Evolutionary conservation across 2,888 invertebrate genomes (phyloP).

Genomic region (Sinhomidia bicolor): DNA sequence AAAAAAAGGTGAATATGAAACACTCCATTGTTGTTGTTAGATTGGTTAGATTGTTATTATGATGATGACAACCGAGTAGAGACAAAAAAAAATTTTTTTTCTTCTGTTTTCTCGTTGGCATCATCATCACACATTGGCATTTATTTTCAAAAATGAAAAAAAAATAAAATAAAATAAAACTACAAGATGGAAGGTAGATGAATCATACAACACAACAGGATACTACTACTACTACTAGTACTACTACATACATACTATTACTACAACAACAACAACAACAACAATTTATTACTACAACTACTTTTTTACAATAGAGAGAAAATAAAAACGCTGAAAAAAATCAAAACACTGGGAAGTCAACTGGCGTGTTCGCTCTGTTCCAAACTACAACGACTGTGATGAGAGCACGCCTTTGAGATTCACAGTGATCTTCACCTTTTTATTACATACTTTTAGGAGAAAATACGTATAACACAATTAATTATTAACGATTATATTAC

Average conservation of each 20-base stretch:
- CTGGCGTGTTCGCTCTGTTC: slow-evolving; percentile 81
- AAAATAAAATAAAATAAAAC: not conserved
- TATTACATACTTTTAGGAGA: slow-evolving; percentile 53
- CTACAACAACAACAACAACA: not conserved
- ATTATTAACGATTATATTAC: slow-evolving; percentile 29
- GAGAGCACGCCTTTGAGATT: slow-evolving; percentile 81
- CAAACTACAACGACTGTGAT: slow-evolving; percentile 81
- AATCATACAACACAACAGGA: not conserved
- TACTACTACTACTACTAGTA: not conserved
- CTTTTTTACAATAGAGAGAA: slow-evolving; percentile 46
- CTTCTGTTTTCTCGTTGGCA: not conserved
- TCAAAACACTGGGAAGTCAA: slow-evolving; percentile 80
- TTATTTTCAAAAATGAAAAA: not conserved
- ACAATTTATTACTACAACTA: slow-evolving; percentile 16
- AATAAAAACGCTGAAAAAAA: slow-evolving; percentile 64
- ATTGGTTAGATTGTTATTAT: not conserved
- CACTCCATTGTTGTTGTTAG: slow-evolving; percentile 2
- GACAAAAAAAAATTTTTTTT: not conserved
- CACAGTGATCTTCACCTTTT: slow-evolving; percentile 79
- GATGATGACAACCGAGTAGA: not conserved
- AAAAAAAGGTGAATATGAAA: not conserved
- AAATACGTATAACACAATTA: slow-evolving; percentile 35
- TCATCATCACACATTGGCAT: not conserved
- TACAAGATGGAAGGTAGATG: too few species aligned
- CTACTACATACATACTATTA: too few species aligned